Conservation (phyloP, 2,797 vertebrate genomes). For the Sternotherus odoratus region DNA sequence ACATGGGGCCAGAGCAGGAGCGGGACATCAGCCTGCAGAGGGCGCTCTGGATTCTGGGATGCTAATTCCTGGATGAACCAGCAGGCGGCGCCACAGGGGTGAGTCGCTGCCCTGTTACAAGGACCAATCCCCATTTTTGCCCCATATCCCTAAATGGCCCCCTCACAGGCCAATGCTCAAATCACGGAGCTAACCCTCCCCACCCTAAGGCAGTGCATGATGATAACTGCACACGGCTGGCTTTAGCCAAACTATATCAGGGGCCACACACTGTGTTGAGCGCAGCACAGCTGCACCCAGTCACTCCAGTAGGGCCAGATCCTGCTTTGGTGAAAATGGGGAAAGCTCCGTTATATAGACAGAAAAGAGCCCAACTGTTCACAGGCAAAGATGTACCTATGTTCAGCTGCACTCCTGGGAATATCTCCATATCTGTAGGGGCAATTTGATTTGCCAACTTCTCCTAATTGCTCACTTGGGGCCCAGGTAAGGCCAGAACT, state of each 20-base stretch:
- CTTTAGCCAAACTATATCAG: rapidly evolving
- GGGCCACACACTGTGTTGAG: rapidly evolving
- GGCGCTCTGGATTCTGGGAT: no score
- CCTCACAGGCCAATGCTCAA: no score
- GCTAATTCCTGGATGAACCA: no score
- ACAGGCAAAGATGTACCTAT: not conserved
- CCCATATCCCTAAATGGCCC: no score
- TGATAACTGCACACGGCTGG: rapidly evolving
- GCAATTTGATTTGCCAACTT: not conserved
- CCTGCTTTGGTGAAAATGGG: rapidly evolving
- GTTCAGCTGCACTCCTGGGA: not conserved
- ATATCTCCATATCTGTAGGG: not conserved
- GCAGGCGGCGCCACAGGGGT: no score
- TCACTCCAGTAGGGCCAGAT: not conserved
- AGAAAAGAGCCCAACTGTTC: not conserved
- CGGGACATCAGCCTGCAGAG: no score
- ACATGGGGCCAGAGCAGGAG: no score
- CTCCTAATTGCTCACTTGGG: not conserved
- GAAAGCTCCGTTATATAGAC: not conserved
- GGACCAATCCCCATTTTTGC: no score
- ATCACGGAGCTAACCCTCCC: no score
- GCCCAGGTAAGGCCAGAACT: not conserved
- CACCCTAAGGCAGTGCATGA: not conserved
- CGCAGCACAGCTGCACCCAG: rapidly evolving
- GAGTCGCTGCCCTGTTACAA: no score